Percentiles rank a stretch among this genome's conserved stretches.
These are phyloP conservation scores for Andrena chrysosceles DNA, from an alignment of 2,888 invertebrate genomes.

Conservation along the genomic window DNA sequence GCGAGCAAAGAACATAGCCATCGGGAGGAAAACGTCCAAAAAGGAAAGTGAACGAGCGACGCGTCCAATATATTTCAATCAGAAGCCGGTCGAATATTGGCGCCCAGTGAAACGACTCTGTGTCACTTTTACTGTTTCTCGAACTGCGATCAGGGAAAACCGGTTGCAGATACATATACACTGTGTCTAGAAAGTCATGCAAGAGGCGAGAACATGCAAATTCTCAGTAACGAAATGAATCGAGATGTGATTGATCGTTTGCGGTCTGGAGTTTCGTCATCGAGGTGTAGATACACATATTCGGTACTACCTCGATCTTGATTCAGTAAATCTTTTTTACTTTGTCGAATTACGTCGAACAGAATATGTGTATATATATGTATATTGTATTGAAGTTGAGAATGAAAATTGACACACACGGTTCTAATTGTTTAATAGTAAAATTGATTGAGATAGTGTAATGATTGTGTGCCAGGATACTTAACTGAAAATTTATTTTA, in stretches of 20 bases:
- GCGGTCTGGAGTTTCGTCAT: not conserved
- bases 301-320: not conserved
- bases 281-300: not conserved
- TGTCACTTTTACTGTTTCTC: constrained; percentile 14
- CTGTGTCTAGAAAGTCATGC: not conserved
- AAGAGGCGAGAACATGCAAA: not conserved
- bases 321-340: not conserved
- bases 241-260: too few species aligned
- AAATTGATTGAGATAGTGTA: too few species aligned
- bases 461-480: too few species aligned
- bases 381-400: not conserved
- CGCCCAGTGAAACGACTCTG: not conserved
- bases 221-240: not conserved
- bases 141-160: constrained; percentile 16
- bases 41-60: constrained; percentile 12
- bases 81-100: constrained; percentile 17
- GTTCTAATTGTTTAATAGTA: not conserved
- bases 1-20: constrained; percentile 9
- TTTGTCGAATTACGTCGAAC: not conserved
- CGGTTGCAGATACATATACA: constrained; percentile 20
- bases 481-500: too few species aligned
- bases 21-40: constrained; percentile 4
- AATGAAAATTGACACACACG: not conserved
- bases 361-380: not conserved
- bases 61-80: constrained; percentile 34